Percentiles rank a stretch among this genome's conserved stretches.
Conservation (phyloP, 2,113 vertebrate genomes). For the Tamias sibiricus region DNA sequence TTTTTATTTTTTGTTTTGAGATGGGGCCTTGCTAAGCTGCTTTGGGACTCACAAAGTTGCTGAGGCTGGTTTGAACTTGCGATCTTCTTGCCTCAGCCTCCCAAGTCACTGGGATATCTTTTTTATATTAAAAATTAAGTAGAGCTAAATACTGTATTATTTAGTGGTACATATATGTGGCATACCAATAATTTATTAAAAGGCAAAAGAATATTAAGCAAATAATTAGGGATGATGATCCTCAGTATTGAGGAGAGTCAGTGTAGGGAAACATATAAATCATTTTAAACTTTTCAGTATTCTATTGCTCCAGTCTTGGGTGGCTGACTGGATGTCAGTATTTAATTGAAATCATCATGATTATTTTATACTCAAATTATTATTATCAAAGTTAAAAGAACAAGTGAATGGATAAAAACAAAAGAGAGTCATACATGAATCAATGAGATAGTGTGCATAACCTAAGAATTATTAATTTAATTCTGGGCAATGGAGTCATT, state of each 20-base stretch:
- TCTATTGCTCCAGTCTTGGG: background rate
- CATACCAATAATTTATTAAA: slow-evolving; percentile 33
- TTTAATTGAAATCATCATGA: slow-evolving; percentile 32
- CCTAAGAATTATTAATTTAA: background rate
- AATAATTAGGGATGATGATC: background rate
- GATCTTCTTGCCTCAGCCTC: no score
- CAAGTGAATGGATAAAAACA: background rate
- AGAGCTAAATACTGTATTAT: background rate
- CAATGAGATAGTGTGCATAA: background rate
- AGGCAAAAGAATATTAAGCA: background rate
- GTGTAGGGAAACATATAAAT: background rate
- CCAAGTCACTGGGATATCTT: background rate
- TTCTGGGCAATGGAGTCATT: background rate
- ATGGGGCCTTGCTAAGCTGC: no score
- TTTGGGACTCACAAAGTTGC: no score
- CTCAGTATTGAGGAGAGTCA: background rate
- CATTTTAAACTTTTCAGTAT: background rate
- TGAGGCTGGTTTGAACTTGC: no score
- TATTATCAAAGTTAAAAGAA: slow-evolving; percentile 23
- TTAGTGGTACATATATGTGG: background rate
- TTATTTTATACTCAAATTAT: background rate
- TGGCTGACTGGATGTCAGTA: background rate
- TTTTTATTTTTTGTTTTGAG: background rate
- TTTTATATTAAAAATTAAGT: slow-evolving; percentile 31
- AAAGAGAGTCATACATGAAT: background rate